Base-by-base conservation (phyloP, 2,888 invertebrate species). In the Aricia artaxerxes region DNA sequence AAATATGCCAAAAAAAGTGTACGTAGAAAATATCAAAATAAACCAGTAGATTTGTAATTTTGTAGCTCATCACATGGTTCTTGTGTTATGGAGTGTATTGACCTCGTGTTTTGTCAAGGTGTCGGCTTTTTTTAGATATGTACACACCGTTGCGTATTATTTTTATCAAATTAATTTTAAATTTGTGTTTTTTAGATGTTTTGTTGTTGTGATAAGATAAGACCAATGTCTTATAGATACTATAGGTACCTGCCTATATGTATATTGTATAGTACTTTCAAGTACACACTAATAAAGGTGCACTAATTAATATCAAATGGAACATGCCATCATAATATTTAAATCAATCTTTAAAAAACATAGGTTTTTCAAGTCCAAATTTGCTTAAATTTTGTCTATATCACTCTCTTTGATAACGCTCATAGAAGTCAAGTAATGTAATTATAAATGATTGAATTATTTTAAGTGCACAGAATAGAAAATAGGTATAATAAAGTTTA, bases 81-180 rank as follows among this genome's bases (percentile, higher is more conserved):
- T 90, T 88, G 88, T 88, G 88, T 84, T 85, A 89, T 89, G 87
- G 92, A 92, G 94, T 94, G 94, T 94, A 94, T 93, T 94, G 94
- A 94, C 94, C 94, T 94, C 94, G 93, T 94, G 93, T 94, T 93
- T 94, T 94, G 94, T 94, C 94, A 94, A 94, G 94, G 94, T 94
- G 93, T 94, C 94, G 90, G 93, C 92, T 92, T 94, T 94, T 85
- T 94, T 93, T 93, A 93, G 92, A 93, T 92, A 89, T 89, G 88
- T 92, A 91, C 89, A 92, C 90, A 91, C 90, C 89, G 88, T 89
- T 90, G 91, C 91, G 90, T 90, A 92, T 90, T 89, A 89, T 89
- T 88, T 88, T 31, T 11, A 69, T 53, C 35, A 44, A 60, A 44
- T 4, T 73, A 73, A n/a, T 44, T 60, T 38, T 16, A 73, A 9